Evolutionary conservation across 1,140 invertebrate species (phyloP).

Genomic region (Drosophila guanche): DNA sequence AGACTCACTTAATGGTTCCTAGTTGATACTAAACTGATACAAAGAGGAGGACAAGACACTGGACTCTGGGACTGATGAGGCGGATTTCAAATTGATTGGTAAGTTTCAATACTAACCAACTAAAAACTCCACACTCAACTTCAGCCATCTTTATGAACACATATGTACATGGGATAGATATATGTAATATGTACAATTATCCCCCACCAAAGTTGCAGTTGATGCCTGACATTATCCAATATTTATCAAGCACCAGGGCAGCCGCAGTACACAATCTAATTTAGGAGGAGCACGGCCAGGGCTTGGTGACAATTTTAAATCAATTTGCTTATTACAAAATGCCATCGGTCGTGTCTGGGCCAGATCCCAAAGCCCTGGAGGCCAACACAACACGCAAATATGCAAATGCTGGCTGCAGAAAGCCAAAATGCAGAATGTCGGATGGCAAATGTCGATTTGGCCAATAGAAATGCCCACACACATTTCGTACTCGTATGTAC

Average conservation of each 20-base stretch:
- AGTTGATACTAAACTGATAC: constrained; percentile 66
- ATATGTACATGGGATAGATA: no score
- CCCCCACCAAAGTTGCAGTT: background rate
- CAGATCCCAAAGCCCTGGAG: constrained; percentile 39
- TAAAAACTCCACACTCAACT: no score
- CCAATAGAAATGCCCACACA: constrained; percentile 11
- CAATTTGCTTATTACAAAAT: constrained; percentile 75
- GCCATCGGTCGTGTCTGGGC: constrained; percentile 10
- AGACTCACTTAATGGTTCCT: constrained; percentile 69
- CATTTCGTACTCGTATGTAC: constrained; percentile 7
- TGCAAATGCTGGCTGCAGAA: constrained; percentile 58
- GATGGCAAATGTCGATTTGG: constrained; percentile 59
- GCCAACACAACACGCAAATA: constrained; percentile 45
- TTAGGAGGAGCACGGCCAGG: constrained; percentile 52
- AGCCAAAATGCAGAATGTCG: constrained; percentile 40
- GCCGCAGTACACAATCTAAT: constrained; percentile 61
- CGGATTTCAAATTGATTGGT: constrained; percentile 30
- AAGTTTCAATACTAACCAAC: constrained; percentile 11
- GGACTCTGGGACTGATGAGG: constrained; percentile 16
- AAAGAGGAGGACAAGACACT: constrained; percentile 30
- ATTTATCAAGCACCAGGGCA: constrained; percentile 48
- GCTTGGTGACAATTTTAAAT: constrained; percentile 74
- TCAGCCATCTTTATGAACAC: no score
- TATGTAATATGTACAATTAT: constrained; percentile 9
- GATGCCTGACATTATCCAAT: constrained; percentile 42